phyloP scores from a whole-genome alignment of 2,113 vertebrate genomes.

The Lagenorhynchus albirostris region DNA sequence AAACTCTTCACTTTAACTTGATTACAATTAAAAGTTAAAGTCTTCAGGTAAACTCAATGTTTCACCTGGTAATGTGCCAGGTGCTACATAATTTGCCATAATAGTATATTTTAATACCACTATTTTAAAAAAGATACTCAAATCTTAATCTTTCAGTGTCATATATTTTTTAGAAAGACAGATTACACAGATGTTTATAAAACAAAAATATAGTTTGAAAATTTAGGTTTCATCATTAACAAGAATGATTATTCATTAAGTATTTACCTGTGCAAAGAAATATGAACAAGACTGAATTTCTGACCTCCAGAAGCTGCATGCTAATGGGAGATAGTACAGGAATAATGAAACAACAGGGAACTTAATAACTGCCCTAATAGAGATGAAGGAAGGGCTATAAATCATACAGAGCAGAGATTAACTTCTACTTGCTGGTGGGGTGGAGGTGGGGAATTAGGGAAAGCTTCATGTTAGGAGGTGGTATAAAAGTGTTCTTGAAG shows the following conservation, averaged over 20 bases:
- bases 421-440: background rate
- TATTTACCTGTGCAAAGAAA: conserved; percentile 55
- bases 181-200: background rate
- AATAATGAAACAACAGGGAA: background rate
- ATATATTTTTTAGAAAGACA: background rate
- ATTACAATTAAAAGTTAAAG: background rate
- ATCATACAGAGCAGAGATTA: background rate
- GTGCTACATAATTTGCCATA: background rate
- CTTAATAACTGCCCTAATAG: background rate
- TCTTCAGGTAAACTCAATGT: background rate
- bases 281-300: background rate
- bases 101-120: background rate
- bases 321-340: background rate
- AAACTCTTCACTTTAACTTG: background rate
- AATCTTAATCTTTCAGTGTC: background rate
- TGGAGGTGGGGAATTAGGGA: background rate
- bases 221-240: background rate
- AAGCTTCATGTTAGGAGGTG: conserved; percentile 1
- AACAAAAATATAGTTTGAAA: background rate
- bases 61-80: background rate
- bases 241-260: background rate
- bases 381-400: background rate
- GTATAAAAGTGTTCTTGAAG: conserved; percentile 28
- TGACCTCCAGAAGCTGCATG: conserved; percentile 15
- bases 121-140: background rate